Base-by-base conservation (phyloP, 2,113 vertebrate genomes). In the Todiramphus saurophagus region DNA sequence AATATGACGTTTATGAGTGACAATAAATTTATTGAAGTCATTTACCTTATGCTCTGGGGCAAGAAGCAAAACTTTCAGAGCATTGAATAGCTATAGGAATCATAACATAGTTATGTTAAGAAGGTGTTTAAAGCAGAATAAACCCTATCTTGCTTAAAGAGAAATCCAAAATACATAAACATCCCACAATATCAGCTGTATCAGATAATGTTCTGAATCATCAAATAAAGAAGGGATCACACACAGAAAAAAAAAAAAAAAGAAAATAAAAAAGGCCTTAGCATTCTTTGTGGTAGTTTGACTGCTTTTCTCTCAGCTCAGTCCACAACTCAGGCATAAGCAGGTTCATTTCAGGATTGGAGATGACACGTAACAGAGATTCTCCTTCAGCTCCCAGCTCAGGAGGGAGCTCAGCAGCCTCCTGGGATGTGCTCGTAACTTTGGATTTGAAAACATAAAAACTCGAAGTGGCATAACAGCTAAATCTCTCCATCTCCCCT, bases 21-120 rank as follows among this genome's bases (percentile, higher is more conserved):
- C 74, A 96, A 60, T 58, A 31, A 87, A 72, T 90, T 95, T 90
- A 58, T 83, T 83, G 83, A 94, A 91, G 82, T 25, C 46, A 41
- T 77, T 83, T 79, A 81, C 70, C 84, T 77, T 24, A n/a, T 25
- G 48, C 37, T 67, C 30, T 62, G 62, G 20, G 27, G 43, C 35
- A 70, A 88, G 50, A 76, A 72, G 28, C 15, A 85, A 90, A 68
- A 17, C n/a, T 69, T 93, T 95, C 48, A 66, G 67, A 64, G 44
- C 20, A 60, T 1, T 24, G 56, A 48, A 69, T 87, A 88, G 15
- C 9, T 67, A 14, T 19, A 73, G 44, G 46, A 53, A 64, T 90
- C 59, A 41, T 33, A 44, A 74, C 16, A 16, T 7, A 28, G 48
- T n/a, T 72, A 58, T 1, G 6, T 72, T 56, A 68, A 7, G 28